phyloP scores from a whole-genome alignment of 2,113 vertebrate genomes.

The Oncorhynchus keta region DNA sequence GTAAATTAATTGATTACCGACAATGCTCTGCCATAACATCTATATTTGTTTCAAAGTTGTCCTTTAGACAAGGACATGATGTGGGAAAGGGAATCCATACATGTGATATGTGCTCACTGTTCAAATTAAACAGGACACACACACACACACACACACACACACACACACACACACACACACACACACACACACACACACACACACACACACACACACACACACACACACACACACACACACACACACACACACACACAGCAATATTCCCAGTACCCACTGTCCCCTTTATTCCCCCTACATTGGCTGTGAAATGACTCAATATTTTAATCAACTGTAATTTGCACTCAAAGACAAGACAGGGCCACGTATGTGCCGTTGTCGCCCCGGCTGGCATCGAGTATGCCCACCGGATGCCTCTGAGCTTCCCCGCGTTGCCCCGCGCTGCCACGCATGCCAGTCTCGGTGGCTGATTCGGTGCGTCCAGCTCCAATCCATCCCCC shows the following conservation, averaged over 20 bases:
- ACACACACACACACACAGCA: conserved; percentile 10
- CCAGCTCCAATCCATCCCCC: conserved; percentile 48
- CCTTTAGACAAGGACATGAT: conserved; percentile 65
- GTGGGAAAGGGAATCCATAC: conserved; percentile 64
- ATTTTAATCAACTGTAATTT: conserved; percentile 78
- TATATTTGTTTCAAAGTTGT: conserved; percentile 58
- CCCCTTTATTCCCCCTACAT: conserved; percentile 68
- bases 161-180: conserved; percentile 1
- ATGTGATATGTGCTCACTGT: conserved; percentile 60
- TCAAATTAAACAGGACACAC: conserved; percentile 44
- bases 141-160: background rate
- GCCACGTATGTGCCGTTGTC: conserved; percentile 66
- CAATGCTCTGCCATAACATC: conserved; percentile 48
- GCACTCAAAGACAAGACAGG: conserved; percentile 63
- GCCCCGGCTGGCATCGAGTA: conserved; percentile 60
- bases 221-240: conserved; percentile 1
- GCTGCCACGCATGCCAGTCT: conserved; percentile 63
- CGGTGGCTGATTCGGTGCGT: conserved; percentile 58
- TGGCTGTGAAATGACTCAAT: conserved; percentile 72
- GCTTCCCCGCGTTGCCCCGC: conserved; percentile 55
- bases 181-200: background rate
- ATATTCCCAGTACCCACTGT: conserved; percentile 52
- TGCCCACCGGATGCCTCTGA: conserved; percentile 61
- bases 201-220: background rate
- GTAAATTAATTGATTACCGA: conserved; percentile 56